These are phyloP conservation scores for Sapayoa aenigma DNA, from an alignment of 2,113 vertebrate species.

Conservation along the genomic window DNA sequence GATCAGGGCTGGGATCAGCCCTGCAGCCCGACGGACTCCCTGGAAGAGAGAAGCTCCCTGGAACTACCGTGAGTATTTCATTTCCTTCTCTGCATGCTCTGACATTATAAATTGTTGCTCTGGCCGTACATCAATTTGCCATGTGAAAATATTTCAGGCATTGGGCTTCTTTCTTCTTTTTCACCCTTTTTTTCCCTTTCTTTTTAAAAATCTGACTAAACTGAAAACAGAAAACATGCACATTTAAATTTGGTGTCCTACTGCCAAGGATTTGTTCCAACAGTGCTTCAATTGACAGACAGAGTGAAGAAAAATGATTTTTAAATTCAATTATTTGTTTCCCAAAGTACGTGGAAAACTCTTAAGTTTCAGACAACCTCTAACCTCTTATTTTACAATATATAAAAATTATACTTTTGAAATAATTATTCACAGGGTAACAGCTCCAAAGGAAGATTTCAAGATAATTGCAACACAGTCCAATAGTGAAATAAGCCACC, in stretches of 20 bases:
- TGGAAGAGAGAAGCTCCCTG: neutral
- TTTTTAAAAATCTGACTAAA: neutral
- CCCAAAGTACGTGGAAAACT: neutral
- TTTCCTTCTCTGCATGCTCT: slow-evolving; percentile 8
- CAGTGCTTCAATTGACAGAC: neutral
- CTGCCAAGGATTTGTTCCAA: neutral
- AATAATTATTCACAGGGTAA: neutral
- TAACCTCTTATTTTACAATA: neutral
- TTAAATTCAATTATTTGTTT: neutral
- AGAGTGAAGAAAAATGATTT: neutral
- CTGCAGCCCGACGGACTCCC: neutral
- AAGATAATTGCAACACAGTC: neutral
- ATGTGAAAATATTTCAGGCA: neutral
- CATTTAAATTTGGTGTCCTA: neutral
- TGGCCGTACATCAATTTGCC: neutral
- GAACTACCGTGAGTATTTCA: slow-evolving; percentile 40
- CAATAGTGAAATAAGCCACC: neutral
- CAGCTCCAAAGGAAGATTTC: neutral
- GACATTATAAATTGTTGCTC: neutral
- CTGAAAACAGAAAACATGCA: neutral
- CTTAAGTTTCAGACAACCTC: neutral
- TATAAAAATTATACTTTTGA: neutral
- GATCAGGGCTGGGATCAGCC: neutral
- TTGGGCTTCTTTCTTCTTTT: neutral
- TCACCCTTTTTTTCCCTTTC: neutral